These are phyloP conservation scores for Eriocheir sinensis DNA, from an alignment of 1,140 invertebrate genomes.

Conservation along the genomic window DNA sequence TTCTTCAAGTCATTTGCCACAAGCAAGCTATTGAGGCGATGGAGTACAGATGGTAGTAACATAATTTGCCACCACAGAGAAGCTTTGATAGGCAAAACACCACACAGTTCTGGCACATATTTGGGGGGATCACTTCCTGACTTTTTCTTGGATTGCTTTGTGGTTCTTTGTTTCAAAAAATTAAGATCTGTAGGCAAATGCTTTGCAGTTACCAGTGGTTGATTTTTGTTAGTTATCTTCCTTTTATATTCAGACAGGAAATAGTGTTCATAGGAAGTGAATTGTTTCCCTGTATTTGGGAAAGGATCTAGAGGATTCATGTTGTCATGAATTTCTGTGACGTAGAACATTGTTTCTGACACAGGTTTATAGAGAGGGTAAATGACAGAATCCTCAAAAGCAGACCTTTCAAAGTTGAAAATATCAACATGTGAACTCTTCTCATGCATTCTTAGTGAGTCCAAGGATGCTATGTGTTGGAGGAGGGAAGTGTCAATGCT, in stretches of 20 bases:
- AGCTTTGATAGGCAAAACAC: conserved; percentile 70
- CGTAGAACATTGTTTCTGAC: conserved; percentile 53
- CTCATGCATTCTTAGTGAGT: background rate
- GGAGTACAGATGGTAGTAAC: conserved; percentile 75
- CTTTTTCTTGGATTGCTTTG: background rate
- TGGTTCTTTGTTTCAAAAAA: conserved; percentile 55
- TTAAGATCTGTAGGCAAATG: conserved; percentile 75
- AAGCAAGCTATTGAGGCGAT: conserved; percentile 75
- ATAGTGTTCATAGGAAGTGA: conserved; percentile 64
- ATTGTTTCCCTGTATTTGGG: conserved; percentile 17
- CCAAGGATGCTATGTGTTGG: background rate
- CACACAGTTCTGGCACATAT: conserved; percentile 76
- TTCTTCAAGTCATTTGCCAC: conserved; percentile 57
- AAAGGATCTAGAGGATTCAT: conserved; percentile 53
- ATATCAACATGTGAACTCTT: background rate
- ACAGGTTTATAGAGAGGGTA: conserved; percentile 58
- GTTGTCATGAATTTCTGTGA: conserved; percentile 54
- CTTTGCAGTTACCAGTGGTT: conserved; percentile 63
- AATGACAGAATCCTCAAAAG: conserved; percentile 68
- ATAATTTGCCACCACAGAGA: conserved; percentile 76
- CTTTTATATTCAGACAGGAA: conserved; percentile 18
- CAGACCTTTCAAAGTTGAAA: conserved; percentile 56
- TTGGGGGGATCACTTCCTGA: conserved; percentile 33
- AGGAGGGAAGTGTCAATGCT: background rate
- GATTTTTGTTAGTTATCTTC: conserved; percentile 50